A percentile compares a stretch with the other conserved stretches of the same genome.
Evolutionary conservation across 2,797 vertebrate species (phyloP).

Genomic region (Hybognathus amarus): DNA sequence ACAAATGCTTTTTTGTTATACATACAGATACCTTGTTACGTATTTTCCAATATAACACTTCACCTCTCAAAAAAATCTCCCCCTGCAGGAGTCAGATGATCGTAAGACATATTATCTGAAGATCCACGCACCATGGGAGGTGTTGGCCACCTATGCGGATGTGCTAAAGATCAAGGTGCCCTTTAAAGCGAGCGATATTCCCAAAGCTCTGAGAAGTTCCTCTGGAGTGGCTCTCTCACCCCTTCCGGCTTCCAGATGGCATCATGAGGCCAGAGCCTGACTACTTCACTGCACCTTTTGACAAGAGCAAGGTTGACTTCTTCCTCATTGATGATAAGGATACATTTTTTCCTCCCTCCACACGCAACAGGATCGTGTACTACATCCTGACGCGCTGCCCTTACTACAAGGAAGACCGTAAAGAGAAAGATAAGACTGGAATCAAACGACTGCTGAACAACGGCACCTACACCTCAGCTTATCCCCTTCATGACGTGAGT

Average conservation of each 20-base stretch:
- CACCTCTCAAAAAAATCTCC: not conserved
- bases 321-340: slow-evolving; percentile 87
- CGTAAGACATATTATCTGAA: slow-evolving; percentile 92
- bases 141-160: slow-evolving; percentile 91
- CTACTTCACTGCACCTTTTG: slow-evolving; percentile 90
- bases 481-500: slow-evolving; percentile 94
- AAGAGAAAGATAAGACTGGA: slow-evolving; percentile 90
- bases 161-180: slow-evolving; percentile 95
- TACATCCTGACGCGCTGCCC: slow-evolving; percentile 94
- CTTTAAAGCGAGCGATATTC: slow-evolving; percentile 87
- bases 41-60: not conserved
- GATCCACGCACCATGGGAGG: slow-evolving; percentile 95
- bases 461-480: slow-evolving; percentile 88
- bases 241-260: slow-evolving; percentile 82
- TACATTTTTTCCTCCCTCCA: slow-evolving; percentile 88
- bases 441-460: slow-evolving; percentile 93
- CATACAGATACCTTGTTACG: too few relatives aligned
- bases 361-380: slow-evolving; percentile 96
- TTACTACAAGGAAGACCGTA: slow-evolving; percentile 83
- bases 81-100: slow-evolving; percentile 88
- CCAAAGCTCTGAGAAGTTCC: slow-evolving; percentile 72
- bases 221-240: slow-evolving; percentile 80
- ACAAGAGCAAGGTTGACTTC: slow-evolving; percentile 90
- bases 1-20: too few relatives aligned
- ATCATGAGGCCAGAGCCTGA: slow-evolving; percentile 90